phyloP scores from a whole-genome alignment of 2,113 vertebrate genomes.

The Lontra canadensis region DNA sequence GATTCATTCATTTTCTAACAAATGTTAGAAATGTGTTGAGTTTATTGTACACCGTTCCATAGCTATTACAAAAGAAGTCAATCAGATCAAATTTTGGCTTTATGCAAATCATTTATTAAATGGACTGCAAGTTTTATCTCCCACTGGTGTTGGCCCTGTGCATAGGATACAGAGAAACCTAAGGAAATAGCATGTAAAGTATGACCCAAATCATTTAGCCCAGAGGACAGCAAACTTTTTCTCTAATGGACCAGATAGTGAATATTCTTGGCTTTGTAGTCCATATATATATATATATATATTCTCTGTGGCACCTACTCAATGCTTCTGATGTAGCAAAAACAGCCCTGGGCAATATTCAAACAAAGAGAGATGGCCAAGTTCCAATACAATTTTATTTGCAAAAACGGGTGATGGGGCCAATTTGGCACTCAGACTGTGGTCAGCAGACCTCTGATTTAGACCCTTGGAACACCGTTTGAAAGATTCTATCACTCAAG shows the following conservation, averaged over 20 bases:
- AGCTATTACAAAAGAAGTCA: background rate
- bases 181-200: background rate
- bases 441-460: background rate
- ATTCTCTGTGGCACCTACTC: background rate
- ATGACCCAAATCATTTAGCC: background rate
- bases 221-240: background rate
- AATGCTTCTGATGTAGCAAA: background rate
- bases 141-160: background rate
- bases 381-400: constrained; percentile 33
- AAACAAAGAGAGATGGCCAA: background rate
- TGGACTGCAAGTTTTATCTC: background rate
- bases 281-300: background rate
- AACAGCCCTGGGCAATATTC: background rate
- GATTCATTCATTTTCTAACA: background rate
- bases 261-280: background rate
- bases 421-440: background rate
- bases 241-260: background rate
- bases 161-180: background rate
- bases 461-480: background rate
- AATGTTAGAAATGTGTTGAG: background rate
- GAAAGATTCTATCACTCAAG: background rate
- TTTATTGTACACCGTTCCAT: background rate
- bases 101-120: background rate
- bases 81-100: background rate
- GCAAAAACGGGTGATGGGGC: background rate